A percentile compares a stretch with the other conserved stretches of the same genome.
Evolutionary conservation across 1,140 invertebrate genomes (phyloP).

Genomic region (Drosophila orena): DNA sequence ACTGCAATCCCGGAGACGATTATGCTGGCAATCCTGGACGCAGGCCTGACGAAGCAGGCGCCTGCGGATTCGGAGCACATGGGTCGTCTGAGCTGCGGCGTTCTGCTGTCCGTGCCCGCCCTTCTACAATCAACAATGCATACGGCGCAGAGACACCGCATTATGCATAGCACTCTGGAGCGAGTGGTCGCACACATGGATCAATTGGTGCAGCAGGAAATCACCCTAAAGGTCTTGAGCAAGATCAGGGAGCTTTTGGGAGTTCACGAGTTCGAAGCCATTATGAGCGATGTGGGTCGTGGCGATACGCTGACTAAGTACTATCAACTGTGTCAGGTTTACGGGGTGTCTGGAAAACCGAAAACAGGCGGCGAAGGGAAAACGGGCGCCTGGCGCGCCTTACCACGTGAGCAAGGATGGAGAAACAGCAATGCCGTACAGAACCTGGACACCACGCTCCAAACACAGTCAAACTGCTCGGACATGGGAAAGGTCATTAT

Average conservation of each 20-base stretch:
- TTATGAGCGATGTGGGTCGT: conserved; percentile 70
- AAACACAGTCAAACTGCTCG: conserved; percentile 23
- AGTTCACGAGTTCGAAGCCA: conserved; percentile 87
- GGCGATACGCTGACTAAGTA: conserved; percentile 88
- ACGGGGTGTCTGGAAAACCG: conserved; percentile 84
- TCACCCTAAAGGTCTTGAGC: conserved; percentile 88
- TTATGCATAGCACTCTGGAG: conserved; percentile 86
- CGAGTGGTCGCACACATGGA: conserved; percentile 87
- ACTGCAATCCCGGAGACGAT: conserved; percentile 87
- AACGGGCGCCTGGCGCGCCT: conserved; percentile 62
- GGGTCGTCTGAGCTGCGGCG: conserved; percentile 88
- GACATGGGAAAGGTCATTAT: conserved; percentile 88
- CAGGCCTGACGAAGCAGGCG: conserved; percentile 87
- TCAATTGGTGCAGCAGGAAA: conserved; percentile 89
- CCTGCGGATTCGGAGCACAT: conserved; percentile 85
- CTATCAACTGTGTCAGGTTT: conserved; percentile 88
- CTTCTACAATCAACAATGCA: conserved; percentile 86
- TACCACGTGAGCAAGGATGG: conserved; percentile 66
- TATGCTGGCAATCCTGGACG: conserved; percentile 87
- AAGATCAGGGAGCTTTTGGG: conserved; percentile 89
- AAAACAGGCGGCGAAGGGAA: conserved; percentile 19
- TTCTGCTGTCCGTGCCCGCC: conserved; percentile 89
- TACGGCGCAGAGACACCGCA: conserved; percentile 80
- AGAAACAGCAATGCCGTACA: conserved; percentile 20
- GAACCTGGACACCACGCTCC: conserved; percentile 3